Percentiles rank a stretch among this genome's conserved stretches.
These are phyloP conservation scores for Centropyge bicolor DNA, from an alignment of 2,797 vertebrate species.

Conservation along the genomic window DNA sequence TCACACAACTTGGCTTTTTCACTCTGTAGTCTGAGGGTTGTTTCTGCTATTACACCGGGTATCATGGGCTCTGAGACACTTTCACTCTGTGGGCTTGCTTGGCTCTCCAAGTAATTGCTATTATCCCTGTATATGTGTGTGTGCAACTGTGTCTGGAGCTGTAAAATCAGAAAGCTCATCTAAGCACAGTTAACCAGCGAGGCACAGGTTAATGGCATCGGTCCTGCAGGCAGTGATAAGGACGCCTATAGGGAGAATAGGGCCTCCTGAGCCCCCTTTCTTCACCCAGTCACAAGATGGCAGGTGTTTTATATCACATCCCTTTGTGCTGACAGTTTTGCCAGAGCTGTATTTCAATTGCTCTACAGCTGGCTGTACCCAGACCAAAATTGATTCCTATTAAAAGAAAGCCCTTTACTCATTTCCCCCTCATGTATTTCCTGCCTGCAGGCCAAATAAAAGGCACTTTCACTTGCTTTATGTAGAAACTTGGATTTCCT, in stretches of 20 bases:
- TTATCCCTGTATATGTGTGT: conserved; percentile 23
- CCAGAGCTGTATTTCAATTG: conserved; percentile 62
- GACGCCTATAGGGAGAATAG: conserved; percentile 59
- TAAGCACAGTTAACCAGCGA: conserved; percentile 58
- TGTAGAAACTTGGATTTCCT: conserved; percentile 40
- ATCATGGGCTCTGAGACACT: conserved; percentile 21
- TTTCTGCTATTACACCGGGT: conserved; percentile 23
- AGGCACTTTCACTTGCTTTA: conserved; percentile 38
- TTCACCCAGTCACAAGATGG: conserved; percentile 72
- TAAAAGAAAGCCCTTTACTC: conserved; percentile 57
- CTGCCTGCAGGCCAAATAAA: conserved; percentile 46
- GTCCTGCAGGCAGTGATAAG: conserved; percentile 81
- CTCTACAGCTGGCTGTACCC: conserved; percentile 53
- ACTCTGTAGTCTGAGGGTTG: background rate
- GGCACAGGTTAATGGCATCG: conserved; percentile 72
- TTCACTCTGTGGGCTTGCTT: conserved; percentile 9
- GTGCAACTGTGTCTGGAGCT: conserved; percentile 34
- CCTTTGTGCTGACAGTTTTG: conserved; percentile 74
- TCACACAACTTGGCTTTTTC: conserved; percentile 4
- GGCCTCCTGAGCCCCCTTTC: conserved; percentile 55
- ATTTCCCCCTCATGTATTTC: conserved; percentile 34
- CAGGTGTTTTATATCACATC: conserved; percentile 72
- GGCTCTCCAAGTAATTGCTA: conserved; percentile 12
- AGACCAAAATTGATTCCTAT: conserved; percentile 67
- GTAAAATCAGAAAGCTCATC: conserved; percentile 73